These are phyloP conservation scores for Lepilemur septentrionalis DNA, from an alignment of 2,797 vertebrate species.

Conservation along the genomic window DNA sequence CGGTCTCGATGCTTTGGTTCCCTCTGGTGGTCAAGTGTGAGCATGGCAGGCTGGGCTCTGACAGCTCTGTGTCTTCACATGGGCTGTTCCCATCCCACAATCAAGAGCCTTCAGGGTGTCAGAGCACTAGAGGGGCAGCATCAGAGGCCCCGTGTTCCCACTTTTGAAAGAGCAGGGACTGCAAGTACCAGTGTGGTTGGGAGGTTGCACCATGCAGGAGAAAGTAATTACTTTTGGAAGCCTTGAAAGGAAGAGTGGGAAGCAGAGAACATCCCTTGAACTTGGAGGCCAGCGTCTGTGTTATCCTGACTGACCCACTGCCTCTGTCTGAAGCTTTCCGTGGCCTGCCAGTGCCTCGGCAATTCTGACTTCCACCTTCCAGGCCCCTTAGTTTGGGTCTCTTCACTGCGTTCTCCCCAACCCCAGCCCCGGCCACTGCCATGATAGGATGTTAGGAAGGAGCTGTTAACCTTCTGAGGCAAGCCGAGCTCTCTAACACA, in stretches of 20 bases:
- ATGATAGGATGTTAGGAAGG: background rate
- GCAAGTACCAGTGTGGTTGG: background rate
- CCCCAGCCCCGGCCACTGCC: background rate
- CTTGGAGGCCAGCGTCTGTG: background rate
- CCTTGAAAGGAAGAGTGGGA: background rate
- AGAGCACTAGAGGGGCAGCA: background rate
- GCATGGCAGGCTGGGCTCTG: conserved; percentile 19
- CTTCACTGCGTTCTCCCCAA: too few species aligned
- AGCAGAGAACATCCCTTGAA: background rate
- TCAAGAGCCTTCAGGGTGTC: background rate
- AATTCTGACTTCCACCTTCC: background rate
- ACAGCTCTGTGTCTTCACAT: background rate
- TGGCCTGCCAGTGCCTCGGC: background rate
- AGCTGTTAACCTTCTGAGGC: background rate
- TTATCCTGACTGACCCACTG: accelerated
- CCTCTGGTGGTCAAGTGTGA: conserved; percentile 55
- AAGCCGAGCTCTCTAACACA: background rate
- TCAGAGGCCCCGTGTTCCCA: background rate
- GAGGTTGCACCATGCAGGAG: background rate
- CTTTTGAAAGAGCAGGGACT: background rate
- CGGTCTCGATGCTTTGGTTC: conserved; percentile 52
- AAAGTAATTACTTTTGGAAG: background rate
- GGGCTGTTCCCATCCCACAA: background rate
- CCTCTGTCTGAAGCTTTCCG: background rate
- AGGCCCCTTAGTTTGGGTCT: background rate